Conservation (phyloP, 2,888 invertebrate genomes). For the Lottia gigantea region DNA sequence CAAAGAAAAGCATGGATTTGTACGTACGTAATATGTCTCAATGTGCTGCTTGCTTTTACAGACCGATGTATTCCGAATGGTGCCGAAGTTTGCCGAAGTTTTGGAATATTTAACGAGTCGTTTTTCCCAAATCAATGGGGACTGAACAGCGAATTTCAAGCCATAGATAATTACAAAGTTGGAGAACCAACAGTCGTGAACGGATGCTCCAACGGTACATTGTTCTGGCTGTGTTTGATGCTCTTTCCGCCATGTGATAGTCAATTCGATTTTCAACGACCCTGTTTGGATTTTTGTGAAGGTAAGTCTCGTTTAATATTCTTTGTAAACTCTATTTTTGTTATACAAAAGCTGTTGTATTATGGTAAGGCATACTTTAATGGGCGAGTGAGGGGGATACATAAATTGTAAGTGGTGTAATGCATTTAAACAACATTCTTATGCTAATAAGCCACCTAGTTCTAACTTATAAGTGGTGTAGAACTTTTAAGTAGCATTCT, state of each 20-base stretch:
- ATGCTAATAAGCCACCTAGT: too few relatives aligned
- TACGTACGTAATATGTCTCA: too few relatives aligned
- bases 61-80: slow-evolving; percentile 21
- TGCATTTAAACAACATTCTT: too few relatives aligned
- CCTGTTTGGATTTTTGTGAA: slow-evolving; percentile 29
- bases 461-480: too few relatives aligned
- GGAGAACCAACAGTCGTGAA: slow-evolving; percentile 21
- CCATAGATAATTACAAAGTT: slow-evolving; percentile 21
- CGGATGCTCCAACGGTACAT: slow-evolving; percentile 31
- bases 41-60: slow-evolving; percentile 13
- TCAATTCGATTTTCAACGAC: background rate
- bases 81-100: slow-evolving; percentile 24
- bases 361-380: too few relatives aligned
- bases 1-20: too few relatives aligned
- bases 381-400: too few relatives aligned
- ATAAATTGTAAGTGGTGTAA: too few relatives aligned
- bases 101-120: slow-evolving; percentile 30
- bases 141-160: slow-evolving; percentile 10
- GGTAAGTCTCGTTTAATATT: slow-evolving; percentile 18
- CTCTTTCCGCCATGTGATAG: slow-evolving; percentile 36
- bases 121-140: slow-evolving; percentile 30
- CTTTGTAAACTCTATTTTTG: too few relatives aligned
- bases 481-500: too few relatives aligned
- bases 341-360: too few relatives aligned
- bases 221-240: slow-evolving; percentile 36